These are phyloP conservation scores for Poecilus cupreus DNA, from an alignment of 2,888 invertebrate species.

Conservation along the genomic window DNA sequence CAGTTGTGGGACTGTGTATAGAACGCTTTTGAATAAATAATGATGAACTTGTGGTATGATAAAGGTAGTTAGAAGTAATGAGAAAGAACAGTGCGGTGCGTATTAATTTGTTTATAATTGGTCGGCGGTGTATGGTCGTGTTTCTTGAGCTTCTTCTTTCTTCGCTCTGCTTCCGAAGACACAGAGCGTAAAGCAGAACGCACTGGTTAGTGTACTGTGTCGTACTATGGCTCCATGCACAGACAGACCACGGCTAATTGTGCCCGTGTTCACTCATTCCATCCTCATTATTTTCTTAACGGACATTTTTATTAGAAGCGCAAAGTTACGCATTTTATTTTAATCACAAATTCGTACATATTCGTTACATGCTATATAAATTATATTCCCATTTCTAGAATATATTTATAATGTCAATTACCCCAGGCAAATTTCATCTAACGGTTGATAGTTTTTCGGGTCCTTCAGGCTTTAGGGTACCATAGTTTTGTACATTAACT, in stretches of 20 bases:
- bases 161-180: background rate
- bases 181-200: conserved; percentile 7
- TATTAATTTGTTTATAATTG: background rate
- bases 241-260: background rate
- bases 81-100: background rate
- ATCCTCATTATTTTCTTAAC: background rate
- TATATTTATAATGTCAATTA: background rate
- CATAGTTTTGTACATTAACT: conserved; percentile 30
- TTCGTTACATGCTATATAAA: too few species aligned
- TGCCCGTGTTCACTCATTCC: background rate
- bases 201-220: background rate
- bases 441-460: too few species aligned
- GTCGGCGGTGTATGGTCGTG: too few species aligned
- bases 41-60: background rate
- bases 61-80: background rate
- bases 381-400: too few species aligned
- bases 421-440: too few species aligned
- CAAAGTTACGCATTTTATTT: background rate
- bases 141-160: background rate
- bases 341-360: background rate
- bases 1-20: too few species aligned
- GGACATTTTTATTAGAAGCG: background rate
- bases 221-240: too few species aligned
- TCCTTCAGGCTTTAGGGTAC: background rate
- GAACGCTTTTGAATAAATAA: too few species aligned